A percentile compares a stretch with the other conserved stretches of the same genome.
These are phyloP conservation scores for Setophaga petechia DNA, from an alignment of 2,113 vertebrate genomes.

Conservation along the genomic window DNA sequence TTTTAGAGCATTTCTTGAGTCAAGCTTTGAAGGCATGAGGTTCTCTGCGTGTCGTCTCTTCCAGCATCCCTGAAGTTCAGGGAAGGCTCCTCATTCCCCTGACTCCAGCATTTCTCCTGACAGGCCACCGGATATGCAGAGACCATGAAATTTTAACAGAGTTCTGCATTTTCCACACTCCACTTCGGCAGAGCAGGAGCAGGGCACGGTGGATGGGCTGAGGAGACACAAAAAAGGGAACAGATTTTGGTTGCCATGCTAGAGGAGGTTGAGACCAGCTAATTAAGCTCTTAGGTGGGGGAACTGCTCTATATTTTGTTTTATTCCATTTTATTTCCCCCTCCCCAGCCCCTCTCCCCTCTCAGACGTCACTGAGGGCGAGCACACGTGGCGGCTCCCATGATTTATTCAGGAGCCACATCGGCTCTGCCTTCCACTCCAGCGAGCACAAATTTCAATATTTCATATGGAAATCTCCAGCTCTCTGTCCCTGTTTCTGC, in stretches of 20 bases:
- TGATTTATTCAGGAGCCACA: slow-evolving; percentile 64
- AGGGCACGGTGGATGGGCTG: background rate
- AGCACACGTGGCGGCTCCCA: background rate
- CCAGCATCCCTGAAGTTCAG: background rate
- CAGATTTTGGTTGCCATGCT: slow-evolving; percentile 47
- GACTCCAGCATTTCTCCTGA: background rate
- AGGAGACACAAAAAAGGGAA: slow-evolving; percentile 48
- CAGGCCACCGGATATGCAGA: background rate
- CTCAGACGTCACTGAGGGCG: background rate
- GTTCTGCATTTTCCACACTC: background rate
- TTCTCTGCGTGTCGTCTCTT: background rate
- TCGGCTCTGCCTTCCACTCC: background rate
- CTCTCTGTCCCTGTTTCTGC: background rate
- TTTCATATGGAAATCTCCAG: slow-evolving; percentile 65
- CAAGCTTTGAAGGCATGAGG: rapidly evolving
- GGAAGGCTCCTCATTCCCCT: background rate
- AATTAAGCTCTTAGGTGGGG: slow-evolving; percentile 17
- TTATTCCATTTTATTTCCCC: background rate
- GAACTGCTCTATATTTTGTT: background rate
- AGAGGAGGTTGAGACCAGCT: slow-evolving; percentile 16
- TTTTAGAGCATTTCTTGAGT: background rate
- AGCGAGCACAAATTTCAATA: slow-evolving; percentile 24
- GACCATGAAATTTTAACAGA: background rate
- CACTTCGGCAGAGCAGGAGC: background rate
- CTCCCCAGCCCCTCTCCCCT: background rate